Conservation (phyloP, 2,797 vertebrate species). For the Malacoctenus gilli region DNA sequence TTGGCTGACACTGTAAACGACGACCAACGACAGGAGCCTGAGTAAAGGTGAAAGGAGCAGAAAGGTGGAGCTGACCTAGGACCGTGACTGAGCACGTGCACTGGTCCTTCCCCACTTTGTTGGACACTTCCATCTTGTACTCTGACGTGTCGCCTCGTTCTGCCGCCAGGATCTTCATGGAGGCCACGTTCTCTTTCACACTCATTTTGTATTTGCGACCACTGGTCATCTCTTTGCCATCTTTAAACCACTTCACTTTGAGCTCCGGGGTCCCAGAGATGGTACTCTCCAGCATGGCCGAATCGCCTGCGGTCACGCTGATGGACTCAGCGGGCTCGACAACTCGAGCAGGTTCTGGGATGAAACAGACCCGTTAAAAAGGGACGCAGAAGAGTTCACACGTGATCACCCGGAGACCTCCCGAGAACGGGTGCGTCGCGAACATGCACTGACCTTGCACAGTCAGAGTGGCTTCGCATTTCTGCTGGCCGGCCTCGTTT, state of each 20-base stretch:
- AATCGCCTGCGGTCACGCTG: slow-evolving; percentile 94
- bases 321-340: slow-evolving; percentile 92
- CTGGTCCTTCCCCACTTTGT: slow-evolving; percentile 93
- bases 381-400: too few species aligned
- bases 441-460: slow-evolving; percentile 91
- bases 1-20: too few species aligned
- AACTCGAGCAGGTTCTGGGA: slow-evolving; percentile 94
- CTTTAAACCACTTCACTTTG: slow-evolving; percentile 95
- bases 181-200: slow-evolving; percentile 91
- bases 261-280: slow-evolving; percentile 94
- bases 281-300: slow-evolving; percentile 91
- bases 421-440: slow-evolving; percentile 8
- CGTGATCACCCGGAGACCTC: too few species aligned
- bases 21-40: neutral
- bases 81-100: slow-evolving; percentile 92
- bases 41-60: slow-evolving; percentile 9
- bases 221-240: slow-evolving; percentile 89
- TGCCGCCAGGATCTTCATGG: slow-evolving; percentile 91
- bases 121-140: slow-evolving; percentile 94
- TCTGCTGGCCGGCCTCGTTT: slow-evolving; percentile 95
- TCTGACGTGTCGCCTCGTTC: slow-evolving; percentile 93
- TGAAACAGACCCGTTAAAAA: slow-evolving; percentile 54
- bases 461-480: slow-evolving; percentile 90
- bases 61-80: slow-evolving; percentile 85
- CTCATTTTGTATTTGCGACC: slow-evolving; percentile 95